Conservation (phyloP, 2,113 vertebrate genomes). For the Morone chrysops region DNA sequence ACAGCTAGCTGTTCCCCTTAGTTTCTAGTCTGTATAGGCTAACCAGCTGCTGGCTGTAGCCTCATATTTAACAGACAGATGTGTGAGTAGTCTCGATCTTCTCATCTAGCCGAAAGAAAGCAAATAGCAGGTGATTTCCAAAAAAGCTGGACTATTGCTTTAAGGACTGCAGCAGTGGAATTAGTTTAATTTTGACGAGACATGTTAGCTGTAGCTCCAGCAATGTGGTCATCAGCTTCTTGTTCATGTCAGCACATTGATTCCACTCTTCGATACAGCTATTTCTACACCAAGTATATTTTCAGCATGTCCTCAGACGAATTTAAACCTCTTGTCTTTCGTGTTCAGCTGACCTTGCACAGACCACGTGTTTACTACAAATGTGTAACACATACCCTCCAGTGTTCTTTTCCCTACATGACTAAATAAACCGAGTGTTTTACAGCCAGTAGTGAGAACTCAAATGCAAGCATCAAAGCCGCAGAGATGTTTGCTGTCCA, state of each 20-base stretch:
- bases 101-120: neutral
- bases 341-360: slow-evolving; percentile 22
- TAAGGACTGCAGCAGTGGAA: neutral
- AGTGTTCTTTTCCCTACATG: neutral
- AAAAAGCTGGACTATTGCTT: neutral
- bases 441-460: neutral
- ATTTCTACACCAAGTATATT: neutral
- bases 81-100: neutral
- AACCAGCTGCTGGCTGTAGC: neutral
- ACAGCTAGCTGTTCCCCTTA: neutral
- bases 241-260: neutral
- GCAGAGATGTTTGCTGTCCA: neutral
- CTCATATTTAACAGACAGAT: neutral
- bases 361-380: slow-evolving; percentile 1
- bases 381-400: slow-evolving; percentile 4
- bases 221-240: neutral
- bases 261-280: neutral
- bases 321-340: neutral
- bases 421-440: slow-evolving; percentile 4
- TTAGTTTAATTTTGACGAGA: neutral
- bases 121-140: neutral
- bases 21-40: neutral
- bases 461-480: neutral
- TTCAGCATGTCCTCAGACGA: slow-evolving; percentile 15
- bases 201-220: neutral